phyloP scores from a whole-genome alignment of 2,797 vertebrate species.

The Brachyrhaphis roseni region DNA sequence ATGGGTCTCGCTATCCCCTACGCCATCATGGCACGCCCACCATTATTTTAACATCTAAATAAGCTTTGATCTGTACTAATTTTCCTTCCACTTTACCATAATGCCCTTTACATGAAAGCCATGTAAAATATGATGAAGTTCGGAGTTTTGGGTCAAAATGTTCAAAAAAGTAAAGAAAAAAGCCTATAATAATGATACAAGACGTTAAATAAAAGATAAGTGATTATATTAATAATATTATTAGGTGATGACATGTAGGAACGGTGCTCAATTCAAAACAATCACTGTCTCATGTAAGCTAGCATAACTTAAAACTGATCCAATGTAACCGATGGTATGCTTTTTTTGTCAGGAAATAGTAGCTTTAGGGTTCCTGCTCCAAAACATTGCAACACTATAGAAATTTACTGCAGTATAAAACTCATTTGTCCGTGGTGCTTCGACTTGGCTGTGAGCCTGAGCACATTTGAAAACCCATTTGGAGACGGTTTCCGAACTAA shows the following conservation, averaged over 20 bases:
- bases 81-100: background rate
- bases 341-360: conserved; percentile 23
- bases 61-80: background rate
- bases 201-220: background rate
- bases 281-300: conserved; percentile 24
- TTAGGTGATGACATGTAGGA: conserved; percentile 13
- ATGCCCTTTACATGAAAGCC: background rate
- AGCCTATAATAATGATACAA: background rate
- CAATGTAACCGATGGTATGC: conserved; percentile 30
- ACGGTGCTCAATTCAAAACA: conserved; percentile 5
- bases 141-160: background rate
- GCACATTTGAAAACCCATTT: conserved; percentile 69
- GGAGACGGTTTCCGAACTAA: conserved; percentile 63
- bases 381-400: conserved; percentile 25
- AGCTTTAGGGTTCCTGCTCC: conserved; percentile 44
- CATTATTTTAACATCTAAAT: too few species aligned
- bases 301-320: conserved; percentile 21
- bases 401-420: conserved; percentile 58
- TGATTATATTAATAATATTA: conserved; percentile 12
- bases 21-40: too few species aligned
- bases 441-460: conserved; percentile 67
- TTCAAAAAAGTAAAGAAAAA: background rate
- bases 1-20: too few species aligned
- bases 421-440: conserved; percentile 67
- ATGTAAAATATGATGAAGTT: background rate